Evolutionary conservation across 2,888 invertebrate genomes (phyloP), one percentile per base, ranked within the genome.

Genomic region (Epistrophe grossulariae): DNA sequence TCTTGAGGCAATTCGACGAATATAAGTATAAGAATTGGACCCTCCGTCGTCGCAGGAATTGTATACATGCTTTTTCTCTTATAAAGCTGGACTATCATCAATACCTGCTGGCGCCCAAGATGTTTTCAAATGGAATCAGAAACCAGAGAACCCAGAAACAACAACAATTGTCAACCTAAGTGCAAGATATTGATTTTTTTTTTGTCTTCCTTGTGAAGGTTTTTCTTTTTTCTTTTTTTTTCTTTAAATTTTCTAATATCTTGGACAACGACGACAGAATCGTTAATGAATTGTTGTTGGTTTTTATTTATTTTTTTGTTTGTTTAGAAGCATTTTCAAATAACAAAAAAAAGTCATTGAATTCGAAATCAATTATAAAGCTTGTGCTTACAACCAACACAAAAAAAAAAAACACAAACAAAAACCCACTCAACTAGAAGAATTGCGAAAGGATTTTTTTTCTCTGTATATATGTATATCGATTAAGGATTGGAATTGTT

Each of bases 351-450:
- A 64, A 64, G 45, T 31, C 28, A 45, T 64, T 64, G 64, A 64
- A 64, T 64, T 45, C 64, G 45, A 64, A 64, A 64, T 64, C 64
- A 64, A 64, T 64, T 64, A 64, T 45, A 64, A 11, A 64, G 31
- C 64, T 62, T 40, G 9, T 10, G 24, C 59, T 59, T n/a, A n/a
- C n/a, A 43, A n/a, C 1, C n/a, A n/a, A n/a, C n/a, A n/a, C n/a
- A n/a, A n/a, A n/a, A n/a, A 57, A 8, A 57, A 9, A 60, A 59
- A 59, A 38, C 1, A 38, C 13, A 28, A 64, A 64, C 45, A 64
- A 64, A 64, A 48, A 64, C 45, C 5, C 28, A 64, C 31, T 64
- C 45, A 64, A 64, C 17, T 64, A 45, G 31, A 64, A 64, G 31
- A 28, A 28, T 24, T 64, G 6, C 55, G 15, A 60, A 60, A 60